Evolutionary conservation across 2,888 invertebrate genomes (phyloP).

Genomic region (Neocrepidodera transversa): DNA sequence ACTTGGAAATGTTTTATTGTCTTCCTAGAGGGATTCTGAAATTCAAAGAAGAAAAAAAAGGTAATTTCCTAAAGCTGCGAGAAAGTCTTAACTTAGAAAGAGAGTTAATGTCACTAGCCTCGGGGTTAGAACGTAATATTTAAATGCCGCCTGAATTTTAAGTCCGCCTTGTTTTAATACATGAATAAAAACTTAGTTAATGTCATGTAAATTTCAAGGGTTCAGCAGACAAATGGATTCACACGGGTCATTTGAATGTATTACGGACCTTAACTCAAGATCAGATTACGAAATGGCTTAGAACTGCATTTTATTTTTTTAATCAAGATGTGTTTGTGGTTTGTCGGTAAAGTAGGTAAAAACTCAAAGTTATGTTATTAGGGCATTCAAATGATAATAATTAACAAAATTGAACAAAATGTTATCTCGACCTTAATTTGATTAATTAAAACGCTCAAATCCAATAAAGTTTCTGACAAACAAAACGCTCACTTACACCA

Average conservation of each 20-base stretch:
- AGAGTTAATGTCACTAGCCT: conserved; percentile 13
- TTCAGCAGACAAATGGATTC: conserved; percentile 34
- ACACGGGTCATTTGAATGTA: conserved; percentile 34
- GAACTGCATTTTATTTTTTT: conserved; percentile 8
- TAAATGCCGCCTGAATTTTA: conserved; percentile 32
- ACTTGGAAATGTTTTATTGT: not conserved
- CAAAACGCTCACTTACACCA: conserved; percentile 6
- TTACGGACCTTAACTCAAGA: conserved; percentile 23
- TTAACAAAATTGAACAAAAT: too few relatives aligned
- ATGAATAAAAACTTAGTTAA: conserved; percentile 38
- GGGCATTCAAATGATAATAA: too few relatives aligned
- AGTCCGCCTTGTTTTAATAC: conserved; percentile 28
- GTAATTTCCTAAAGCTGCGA: not conserved
- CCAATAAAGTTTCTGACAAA: conserved; percentile 16
- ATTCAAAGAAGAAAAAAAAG: conserved; percentile 6
- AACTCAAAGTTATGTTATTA: too few relatives aligned
- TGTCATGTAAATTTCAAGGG: conserved; percentile 36
- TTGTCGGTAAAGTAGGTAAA: too few relatives aligned
- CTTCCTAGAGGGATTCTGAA: not conserved
- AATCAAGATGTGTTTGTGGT: too few relatives aligned
- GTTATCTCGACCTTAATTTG: too few relatives aligned
- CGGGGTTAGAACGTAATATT: conserved; percentile 15
- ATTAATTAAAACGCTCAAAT: conserved; percentile 9
- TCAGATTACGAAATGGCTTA: conserved; percentile 21
- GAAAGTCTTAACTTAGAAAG: not conserved